Percentiles rank a stretch among this genome's conserved stretches.
These are phyloP conservation scores for Ophion ventricosus DNA, from an alignment of 2,888 invertebrate species.

Conservation along the genomic window DNA sequence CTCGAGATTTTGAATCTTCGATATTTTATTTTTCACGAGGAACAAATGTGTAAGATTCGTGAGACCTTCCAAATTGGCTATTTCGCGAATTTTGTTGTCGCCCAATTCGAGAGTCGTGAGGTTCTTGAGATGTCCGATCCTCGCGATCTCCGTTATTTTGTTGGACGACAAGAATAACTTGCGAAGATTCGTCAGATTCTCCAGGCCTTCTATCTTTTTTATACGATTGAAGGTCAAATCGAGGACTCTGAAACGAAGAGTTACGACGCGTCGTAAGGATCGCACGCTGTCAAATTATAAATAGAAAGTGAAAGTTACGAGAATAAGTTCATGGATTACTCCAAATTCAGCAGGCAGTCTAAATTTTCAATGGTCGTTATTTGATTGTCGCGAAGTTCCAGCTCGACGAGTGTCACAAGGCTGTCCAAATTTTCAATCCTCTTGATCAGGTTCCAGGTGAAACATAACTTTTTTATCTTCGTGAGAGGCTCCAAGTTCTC, in stretches of 20 bases:
- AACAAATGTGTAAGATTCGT: constrained; percentile 91
- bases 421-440: constrained; percentile 95
- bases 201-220: constrained; percentile 92
- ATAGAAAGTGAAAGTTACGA: neutral
- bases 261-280: constrained; percentile 3
- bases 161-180: constrained; percentile 96
- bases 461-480: constrained; percentile 91
- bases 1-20: constrained; percentile 92
- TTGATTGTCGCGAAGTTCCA: constrained; percentile 99
- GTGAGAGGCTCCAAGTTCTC: constrained; percentile 92
- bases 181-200: constrained; percentile 89
- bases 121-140: constrained; percentile 91
- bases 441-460: constrained; percentile 98
- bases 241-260: constrained; percentile 87
- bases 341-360: constrained; percentile 92
- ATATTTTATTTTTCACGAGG: constrained; percentile 97
- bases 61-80: constrained; percentile 93
- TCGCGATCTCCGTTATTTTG: constrained; percentile 93
- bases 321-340: constrained; percentile 85
- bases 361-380: constrained; percentile 96
- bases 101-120: constrained; percentile 96
- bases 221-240: constrained; percentile 98
- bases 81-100: constrained; percentile 95
- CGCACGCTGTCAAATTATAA: neutral
- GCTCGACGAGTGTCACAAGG: constrained; percentile 90